Evolutionary conservation across 53 echinoderm and acorn worm species (phyloP), one percentile per base, ranked within the genome.

Genomic region (Henricia sp.): DNA sequence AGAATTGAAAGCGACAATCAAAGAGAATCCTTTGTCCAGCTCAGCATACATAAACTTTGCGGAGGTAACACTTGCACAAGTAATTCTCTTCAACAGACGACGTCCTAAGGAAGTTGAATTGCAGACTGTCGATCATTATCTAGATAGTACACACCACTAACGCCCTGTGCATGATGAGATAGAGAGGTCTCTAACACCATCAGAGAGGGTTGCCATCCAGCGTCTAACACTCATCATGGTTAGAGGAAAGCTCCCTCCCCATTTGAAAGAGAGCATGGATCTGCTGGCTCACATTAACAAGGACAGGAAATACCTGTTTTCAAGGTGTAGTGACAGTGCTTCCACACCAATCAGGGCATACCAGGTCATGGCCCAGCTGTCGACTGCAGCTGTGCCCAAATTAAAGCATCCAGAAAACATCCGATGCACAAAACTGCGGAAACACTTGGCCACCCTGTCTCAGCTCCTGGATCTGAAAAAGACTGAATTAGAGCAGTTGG

Each of bases 381-480:
- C 59, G 14, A 40, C 71, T 13, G 48, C 72, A 3, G 33, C 55
- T 37, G n/a, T 52, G 24, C 82, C 74, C 0, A 46, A 43, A 40
- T 30, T 86, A 11, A 68, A 89, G 21, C 68, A 92, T 39, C 92
- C 89, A 37, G 85, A 82, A 16, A 71, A 70, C 30, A 23, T 86
- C 1, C 53, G 72, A 52, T 66, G 83, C 16, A 92, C 89, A 1
- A 71, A 86, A 70, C 74, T 92, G 26, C 33, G 92, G 20, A 92
- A 92, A 35, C 89, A 91, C 58, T 55, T 87, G 1, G 87, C 87
- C 0, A 85, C 83, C 3, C 30, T 85, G 3, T 87, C 91, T n/a
- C 91, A 91, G 43, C 42, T 91, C 1, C 62, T 91, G 13, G 82
- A 72, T 24, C 30, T 87, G 55, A 66, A 70, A 6, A 28, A 52